Percentiles rank a stretch among this genome's conserved stretches.
phyloP scores from a whole-genome alignment of 2,888 invertebrate species.

The Parascotia fuliginaria region DNA sequence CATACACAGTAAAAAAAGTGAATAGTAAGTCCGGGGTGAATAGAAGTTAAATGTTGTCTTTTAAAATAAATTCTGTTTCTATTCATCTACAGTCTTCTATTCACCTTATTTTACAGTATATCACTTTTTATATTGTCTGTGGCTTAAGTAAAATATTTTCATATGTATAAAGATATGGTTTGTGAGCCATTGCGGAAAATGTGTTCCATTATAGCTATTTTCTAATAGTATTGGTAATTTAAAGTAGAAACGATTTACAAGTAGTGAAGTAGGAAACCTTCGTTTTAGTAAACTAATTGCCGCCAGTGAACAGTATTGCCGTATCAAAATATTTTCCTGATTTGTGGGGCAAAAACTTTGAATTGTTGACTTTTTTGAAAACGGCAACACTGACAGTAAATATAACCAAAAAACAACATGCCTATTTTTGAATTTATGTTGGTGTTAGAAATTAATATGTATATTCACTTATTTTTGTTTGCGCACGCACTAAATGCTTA shows the following conservation, averaged over 20 bases:
- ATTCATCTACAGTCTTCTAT: too few species aligned
- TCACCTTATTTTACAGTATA: too few species aligned
- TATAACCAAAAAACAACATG: conserved; percentile 43
- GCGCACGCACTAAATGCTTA: conserved; percentile 43
- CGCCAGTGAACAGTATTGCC: conserved; percentile 28
- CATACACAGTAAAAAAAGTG: too few species aligned
- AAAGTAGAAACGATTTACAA: conserved; percentile 20
- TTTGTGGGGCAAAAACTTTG: neutral
- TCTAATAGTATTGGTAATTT: conserved; percentile 29
- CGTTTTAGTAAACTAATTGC: conserved; percentile 6
- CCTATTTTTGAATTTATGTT: conserved; percentile 23
- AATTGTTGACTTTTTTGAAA: neutral
- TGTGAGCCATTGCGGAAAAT: conserved; percentile 23
- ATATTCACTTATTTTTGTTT: conserved; percentile 44
- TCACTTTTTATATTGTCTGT: conserved; percentile 12
- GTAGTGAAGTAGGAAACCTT: conserved; percentile 27
- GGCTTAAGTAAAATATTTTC: conserved; percentile 28
- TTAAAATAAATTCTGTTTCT: too few species aligned
- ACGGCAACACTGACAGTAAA: conserved; percentile 42
- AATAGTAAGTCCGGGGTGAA: too few species aligned
- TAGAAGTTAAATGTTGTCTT: too few species aligned
- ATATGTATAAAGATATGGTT: conserved; percentile 18
- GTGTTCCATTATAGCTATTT: conserved; percentile 41
- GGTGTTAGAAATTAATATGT: conserved; percentile 32
- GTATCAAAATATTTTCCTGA: conserved; percentile 3